Evolutionary conservation across 2,797 vertebrate genomes (phyloP).

Genomic region (Champsocephalus esox): DNA sequence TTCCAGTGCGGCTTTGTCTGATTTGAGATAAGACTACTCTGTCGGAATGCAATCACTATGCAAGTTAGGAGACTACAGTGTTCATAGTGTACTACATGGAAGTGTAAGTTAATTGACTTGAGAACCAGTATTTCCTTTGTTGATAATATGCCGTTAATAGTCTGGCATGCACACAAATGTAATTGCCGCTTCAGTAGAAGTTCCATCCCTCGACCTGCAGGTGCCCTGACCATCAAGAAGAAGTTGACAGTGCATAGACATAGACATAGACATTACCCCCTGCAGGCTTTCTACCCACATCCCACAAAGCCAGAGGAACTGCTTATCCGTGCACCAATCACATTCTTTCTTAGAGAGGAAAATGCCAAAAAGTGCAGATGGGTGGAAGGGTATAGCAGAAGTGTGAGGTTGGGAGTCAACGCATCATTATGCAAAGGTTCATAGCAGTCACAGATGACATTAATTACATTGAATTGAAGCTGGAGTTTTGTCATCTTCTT

Average conservation of each 20-base stretch:
- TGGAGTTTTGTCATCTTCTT: neutral
- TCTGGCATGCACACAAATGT: neutral
- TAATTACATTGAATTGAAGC: neutral
- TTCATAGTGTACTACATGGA: no score
- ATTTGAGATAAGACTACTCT: no score
- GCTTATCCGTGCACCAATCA: neutral
- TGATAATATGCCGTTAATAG: no score
- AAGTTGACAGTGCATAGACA: neutral
- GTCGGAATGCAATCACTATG: no score
- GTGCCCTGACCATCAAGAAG: neutral
- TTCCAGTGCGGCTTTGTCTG: no score
- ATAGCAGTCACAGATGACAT: slow-evolving; percentile 5
- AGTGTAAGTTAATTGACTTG: no score
- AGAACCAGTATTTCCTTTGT: no score
- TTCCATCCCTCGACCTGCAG: neutral
- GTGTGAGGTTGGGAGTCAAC: neutral
- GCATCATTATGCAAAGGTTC: neutral
- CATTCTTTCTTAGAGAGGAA: neutral
- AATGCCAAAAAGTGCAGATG: neutral
- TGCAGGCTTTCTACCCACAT: neutral
- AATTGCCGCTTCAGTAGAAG: neutral
- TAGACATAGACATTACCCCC: neutral
- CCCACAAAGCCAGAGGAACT: neutral
- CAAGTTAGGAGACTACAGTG: no score
- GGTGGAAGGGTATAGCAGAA: slow-evolving; percentile 4